These are phyloP conservation scores for Sylvicola cinctus DNA, from an alignment of 2,888 invertebrate species.

Conservation along the genomic window DNA sequence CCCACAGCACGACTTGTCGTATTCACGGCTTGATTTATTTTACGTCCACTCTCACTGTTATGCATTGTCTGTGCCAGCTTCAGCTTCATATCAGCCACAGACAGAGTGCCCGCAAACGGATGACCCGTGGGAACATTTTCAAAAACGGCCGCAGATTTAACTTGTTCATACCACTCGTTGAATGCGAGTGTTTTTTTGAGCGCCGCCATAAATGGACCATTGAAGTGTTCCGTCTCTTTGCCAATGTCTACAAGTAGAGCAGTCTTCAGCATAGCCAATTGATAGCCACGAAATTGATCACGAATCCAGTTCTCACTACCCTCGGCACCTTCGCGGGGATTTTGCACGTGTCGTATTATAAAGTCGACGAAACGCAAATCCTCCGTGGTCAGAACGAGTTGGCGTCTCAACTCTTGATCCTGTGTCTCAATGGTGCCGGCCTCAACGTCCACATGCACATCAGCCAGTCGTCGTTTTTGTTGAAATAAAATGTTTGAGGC, in stretches of 20 bases:
- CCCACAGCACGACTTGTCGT: conserved; percentile 82
- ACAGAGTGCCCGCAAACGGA: conserved; percentile 86
- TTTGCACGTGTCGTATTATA: conserved; percentile 55
- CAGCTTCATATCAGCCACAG: conserved; percentile 84
- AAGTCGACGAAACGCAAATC: conserved; percentile 91
- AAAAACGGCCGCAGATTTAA: conserved; percentile 42
- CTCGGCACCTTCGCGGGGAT: conserved; percentile 48
- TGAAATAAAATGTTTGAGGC: conserved; percentile 98
- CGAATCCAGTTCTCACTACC: conserved; percentile 96
- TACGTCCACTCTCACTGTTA: conserved; percentile 79
- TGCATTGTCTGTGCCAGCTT: conserved; percentile 90
- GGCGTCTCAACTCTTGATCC: conserved; percentile 59
- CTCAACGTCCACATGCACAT: conserved; percentile 79
- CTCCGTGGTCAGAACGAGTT: conserved; percentile 78
- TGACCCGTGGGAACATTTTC: conserved; percentile 60
- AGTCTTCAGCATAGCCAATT: conserved; percentile 61
- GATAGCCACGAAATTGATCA: conserved; percentile 76
- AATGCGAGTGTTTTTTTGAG: conserved; percentile 82
- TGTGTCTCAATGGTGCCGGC: conserved; percentile 62
- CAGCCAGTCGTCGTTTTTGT: conserved; percentile 80
- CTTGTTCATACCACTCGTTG: conserved; percentile 52
- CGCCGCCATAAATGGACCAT: conserved; percentile 57
- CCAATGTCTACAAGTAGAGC: conserved; percentile 52
- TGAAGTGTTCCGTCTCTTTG: conserved; percentile 74
- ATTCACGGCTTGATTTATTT: conserved; percentile 80